These are phyloP conservation scores for Psammodynastes pulverulentus DNA, from an alignment of 2,113 vertebrate genomes.

Conservation along the genomic window DNA sequence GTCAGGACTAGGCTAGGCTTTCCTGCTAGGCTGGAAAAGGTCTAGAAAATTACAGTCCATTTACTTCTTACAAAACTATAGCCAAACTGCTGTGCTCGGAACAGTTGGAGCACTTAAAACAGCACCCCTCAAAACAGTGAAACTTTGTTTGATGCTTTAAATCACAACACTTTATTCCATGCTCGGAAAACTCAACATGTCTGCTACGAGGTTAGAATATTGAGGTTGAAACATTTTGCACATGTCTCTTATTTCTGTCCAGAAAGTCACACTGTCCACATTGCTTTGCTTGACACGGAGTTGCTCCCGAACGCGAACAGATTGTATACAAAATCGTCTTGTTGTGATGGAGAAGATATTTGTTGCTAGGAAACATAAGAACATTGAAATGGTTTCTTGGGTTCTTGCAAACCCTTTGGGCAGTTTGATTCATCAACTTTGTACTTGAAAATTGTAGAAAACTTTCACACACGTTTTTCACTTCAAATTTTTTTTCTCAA, in stretches of 20 bases:
- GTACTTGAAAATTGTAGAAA: slow-evolving; percentile 53
- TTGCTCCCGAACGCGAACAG: slow-evolving; percentile 44
- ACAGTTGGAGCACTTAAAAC: not conserved
- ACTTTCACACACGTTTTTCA: slow-evolving; percentile 49
- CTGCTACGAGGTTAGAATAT: not conserved
- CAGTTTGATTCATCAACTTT: slow-evolving; percentile 55
- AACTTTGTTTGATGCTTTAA: not conserved
- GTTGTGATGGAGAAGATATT: slow-evolving; percentile 51
- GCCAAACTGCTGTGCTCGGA: not conserved
- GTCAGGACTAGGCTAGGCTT: not conserved
- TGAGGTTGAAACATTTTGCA: not conserved
- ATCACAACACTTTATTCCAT: not conserved
- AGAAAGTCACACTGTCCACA: not conserved
- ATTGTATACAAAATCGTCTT: slow-evolving; percentile 53
- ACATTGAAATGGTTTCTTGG: slow-evolving; percentile 51
- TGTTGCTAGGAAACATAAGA: slow-evolving; percentile 68
- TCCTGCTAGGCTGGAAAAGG: not conserved
- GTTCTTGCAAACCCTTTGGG: slow-evolving; percentile 63
- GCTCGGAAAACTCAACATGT: not conserved
- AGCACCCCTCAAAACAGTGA: not conserved
- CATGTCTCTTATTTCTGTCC: not conserved
- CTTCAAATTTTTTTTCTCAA: slow-evolving; percentile 42
- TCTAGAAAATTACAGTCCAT: not conserved
- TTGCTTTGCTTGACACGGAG: slow-evolving; percentile 47
- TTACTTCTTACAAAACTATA: not conserved